These are phyloP conservation scores for Uropsilus gracilis DNA, from an alignment of 2,113 vertebrate genomes.

Conservation along the genomic window DNA sequence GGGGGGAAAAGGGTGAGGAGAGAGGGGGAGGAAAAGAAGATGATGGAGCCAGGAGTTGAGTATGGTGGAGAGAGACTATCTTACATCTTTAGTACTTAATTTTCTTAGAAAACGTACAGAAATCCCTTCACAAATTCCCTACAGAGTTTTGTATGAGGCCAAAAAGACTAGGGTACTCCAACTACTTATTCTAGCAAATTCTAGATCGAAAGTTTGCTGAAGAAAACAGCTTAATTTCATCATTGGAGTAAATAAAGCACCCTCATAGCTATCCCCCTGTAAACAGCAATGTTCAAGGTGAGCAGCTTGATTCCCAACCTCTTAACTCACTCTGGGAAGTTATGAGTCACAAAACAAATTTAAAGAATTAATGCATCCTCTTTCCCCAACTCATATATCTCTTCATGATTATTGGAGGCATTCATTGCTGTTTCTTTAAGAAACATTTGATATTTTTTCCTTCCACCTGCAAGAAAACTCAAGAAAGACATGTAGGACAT, in stretches of 20 bases:
- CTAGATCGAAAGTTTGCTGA: neutral
- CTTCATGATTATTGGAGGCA: neutral
- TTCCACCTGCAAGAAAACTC: conserved; percentile 2
- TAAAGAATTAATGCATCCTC: conserved; percentile 72
- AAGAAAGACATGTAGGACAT: neutral
- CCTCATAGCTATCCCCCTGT: neutral
- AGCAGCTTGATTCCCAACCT: conserved; percentile 56
- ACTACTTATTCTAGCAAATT: neutral
- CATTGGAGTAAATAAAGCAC: neutral
- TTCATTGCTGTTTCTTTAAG: neutral
- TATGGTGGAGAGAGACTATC: neutral
- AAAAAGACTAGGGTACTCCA: neutral
- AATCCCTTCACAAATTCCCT: neutral
- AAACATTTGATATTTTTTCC: neutral
- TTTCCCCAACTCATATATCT: neutral
- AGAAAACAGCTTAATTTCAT: neutral
- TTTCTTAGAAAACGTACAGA: neutral
- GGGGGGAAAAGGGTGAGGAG: no score
- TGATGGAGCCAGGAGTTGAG: neutral
- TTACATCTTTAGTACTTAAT: neutral
- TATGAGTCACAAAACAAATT: conserved; percentile 48
- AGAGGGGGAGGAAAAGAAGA: neutral
- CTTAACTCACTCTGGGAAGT: neutral
- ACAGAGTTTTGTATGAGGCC: neutral
- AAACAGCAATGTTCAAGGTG: neutral